Evolutionary conservation across 2,888 invertebrate genomes (phyloP).

Genomic region (Lamellibrachia columna): DNA sequence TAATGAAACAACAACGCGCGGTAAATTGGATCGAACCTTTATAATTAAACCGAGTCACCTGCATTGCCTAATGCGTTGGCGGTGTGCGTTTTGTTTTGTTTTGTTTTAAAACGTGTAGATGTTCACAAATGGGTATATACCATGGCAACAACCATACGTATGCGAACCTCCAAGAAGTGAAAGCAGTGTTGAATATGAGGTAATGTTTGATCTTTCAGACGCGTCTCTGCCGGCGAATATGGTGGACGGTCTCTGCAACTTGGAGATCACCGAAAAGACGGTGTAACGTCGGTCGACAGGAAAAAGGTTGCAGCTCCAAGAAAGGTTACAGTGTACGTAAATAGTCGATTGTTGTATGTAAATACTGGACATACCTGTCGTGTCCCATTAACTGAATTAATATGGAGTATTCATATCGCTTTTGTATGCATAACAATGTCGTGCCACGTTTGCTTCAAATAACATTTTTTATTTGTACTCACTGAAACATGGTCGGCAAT

Average conservation of each 20-base stretch:
- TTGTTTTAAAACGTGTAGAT: no score
- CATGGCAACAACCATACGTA: not conserved
- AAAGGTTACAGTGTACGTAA: not conserved
- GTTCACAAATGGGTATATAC: not conserved
- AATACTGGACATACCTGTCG: not conserved
- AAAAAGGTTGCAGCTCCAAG: not conserved
- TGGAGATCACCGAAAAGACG: not conserved
- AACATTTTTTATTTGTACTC: not conserved
- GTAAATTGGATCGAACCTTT: no score
- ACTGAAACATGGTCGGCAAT: not conserved
- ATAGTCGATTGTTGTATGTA: not conserved
- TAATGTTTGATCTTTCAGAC: not conserved
- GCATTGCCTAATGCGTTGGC: no score
- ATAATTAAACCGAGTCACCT: no score
- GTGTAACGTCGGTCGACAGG: not conserved
- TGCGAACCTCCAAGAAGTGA: not conserved
- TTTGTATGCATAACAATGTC: not conserved
- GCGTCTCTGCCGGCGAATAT: not conserved
- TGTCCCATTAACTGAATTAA: not conserved
- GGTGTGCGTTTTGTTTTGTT: no score
- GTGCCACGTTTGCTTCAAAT: not conserved
- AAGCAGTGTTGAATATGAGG: not conserved
- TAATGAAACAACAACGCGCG: no score
- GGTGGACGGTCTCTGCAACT: not conserved
- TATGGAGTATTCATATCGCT: not conserved